Evolutionary conservation across 2,888 invertebrate species (phyloP).

Genomic region (Drosophila affinis): DNA sequence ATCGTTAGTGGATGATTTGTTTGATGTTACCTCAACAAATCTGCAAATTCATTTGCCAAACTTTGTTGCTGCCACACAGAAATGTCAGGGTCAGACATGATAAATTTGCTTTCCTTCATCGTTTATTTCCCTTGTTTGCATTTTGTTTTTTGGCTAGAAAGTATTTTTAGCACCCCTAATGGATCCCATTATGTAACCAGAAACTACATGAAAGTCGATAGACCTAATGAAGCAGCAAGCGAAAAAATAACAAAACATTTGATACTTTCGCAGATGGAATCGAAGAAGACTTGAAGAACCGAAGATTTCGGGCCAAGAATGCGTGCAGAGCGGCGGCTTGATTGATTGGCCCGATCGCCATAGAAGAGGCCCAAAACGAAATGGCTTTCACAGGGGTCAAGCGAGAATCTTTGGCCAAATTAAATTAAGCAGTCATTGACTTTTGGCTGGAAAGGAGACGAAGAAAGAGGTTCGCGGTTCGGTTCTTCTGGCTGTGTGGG

Average conservation of each 20-base stretch:
- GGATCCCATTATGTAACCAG: conserved; percentile 68
- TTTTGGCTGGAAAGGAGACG: conserved; percentile 37
- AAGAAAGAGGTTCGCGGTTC: conserved; percentile 13
- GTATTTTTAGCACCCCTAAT: conserved; percentile 53
- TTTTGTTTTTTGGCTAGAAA: conserved; percentile 55
- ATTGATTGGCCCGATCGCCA: conserved; percentile 63
- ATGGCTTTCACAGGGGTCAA: conserved; percentile 64
- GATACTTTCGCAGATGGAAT: conserved; percentile 61
- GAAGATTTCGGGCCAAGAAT: conserved; percentile 19
- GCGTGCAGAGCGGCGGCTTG: conserved; percentile 45
- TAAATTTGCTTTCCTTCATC: conserved; percentile 22
- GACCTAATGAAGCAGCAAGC: conserved; percentile 63
- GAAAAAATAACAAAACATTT: conserved; percentile 43
- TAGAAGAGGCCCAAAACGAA: conserved; percentile 46
- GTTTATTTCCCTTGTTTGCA: background rate
- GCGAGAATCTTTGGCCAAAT: conserved; percentile 56
- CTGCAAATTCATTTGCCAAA: conserved; percentile 33
- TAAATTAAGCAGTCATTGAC: conserved; percentile 78
- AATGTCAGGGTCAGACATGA: conserved; percentile 61
- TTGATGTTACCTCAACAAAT: conserved; percentile 1
- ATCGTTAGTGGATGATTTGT: conserved; percentile 3
- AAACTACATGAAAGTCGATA: conserved; percentile 61
- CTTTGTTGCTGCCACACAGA: conserved; percentile 1
- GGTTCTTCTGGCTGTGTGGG: background rate
- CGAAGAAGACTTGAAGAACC: conserved; percentile 17